Conservation (phyloP, 2,888 invertebrate genomes). For the Mechanitis mazaeus region DNA sequence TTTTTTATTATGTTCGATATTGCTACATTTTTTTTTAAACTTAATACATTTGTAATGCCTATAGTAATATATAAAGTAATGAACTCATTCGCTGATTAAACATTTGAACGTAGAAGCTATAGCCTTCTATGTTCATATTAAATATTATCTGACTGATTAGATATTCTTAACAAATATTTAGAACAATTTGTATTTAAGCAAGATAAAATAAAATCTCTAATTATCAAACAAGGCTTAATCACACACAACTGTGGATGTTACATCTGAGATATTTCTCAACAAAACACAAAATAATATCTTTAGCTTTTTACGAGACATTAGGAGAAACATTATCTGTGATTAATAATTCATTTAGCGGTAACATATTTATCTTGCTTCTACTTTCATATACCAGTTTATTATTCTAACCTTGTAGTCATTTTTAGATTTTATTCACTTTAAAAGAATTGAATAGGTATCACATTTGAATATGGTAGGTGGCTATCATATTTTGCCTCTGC, state of each 20-base stretch:
- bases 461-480: constrained; percentile 41
- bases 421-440: constrained; percentile 40
- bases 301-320: background rate
- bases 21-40: background rate
- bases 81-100: background rate
- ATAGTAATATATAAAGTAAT: background rate
- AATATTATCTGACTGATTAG: constrained; percentile 3
- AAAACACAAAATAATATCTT: constrained; percentile 1
- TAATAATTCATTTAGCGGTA: background rate
- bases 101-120: background rate
- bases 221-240: background rate
- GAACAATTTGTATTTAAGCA: background rate
- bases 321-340: background rate
- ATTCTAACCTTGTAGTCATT: constrained; percentile 49
- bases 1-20: constrained; percentile 7
- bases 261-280: background rate
- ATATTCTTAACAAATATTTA: background rate
- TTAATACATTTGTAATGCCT: background rate
- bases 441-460: constrained; percentile 34
- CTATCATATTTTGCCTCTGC: constrained; percentile 35
- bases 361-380: constrained; percentile 28
- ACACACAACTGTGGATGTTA: background rate
- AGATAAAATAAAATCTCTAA: background rate
- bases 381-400: constrained; percentile 40
- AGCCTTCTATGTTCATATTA: background rate